phyloP scores from a whole-genome alignment of 2,797 vertebrate genomes.

The Echiichthys vipera region DNA sequence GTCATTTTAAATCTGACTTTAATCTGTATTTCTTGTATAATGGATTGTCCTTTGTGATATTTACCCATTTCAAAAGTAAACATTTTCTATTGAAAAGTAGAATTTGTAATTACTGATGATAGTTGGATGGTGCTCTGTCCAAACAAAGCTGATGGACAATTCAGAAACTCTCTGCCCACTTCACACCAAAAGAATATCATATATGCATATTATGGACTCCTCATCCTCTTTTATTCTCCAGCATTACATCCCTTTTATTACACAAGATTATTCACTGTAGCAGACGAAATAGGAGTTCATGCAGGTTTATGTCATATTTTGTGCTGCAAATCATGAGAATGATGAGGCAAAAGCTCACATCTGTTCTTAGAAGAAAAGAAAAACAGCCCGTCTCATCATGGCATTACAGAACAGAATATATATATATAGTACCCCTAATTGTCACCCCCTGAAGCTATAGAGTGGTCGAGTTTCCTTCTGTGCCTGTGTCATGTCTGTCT shows the following conservation, averaged over 20 bases:
- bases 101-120: too few relatives aligned
- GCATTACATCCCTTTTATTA: not conserved
- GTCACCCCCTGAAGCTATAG: slow-evolving; percentile 19
- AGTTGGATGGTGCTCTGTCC: not conserved
- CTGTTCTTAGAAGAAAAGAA: not conserved
- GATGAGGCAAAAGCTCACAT: not conserved
- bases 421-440: not conserved
- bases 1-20: too few relatives aligned
- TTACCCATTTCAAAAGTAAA: too few relatives aligned
- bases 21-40: too few relatives aligned
- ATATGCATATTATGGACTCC: not conserved
- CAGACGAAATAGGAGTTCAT: not conserved
- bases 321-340: not conserved
- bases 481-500: slow-evolving; percentile 30
- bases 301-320: not conserved
- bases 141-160: not conserved
- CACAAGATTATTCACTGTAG: not conserved
- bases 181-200: not conserved
- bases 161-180: not conserved
- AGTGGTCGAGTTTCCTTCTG: slow-evolving; percentile 8
- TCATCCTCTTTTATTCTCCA: not conserved
- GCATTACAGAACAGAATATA: slow-evolving; percentile 6
- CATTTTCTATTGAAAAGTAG: too few relatives aligned
- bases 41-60: too few relatives aligned
- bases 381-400: not conserved